phyloP scores from a whole-genome alignment of 1,140 invertebrate genomes.

The Protaetia brevitarsis region DNA sequence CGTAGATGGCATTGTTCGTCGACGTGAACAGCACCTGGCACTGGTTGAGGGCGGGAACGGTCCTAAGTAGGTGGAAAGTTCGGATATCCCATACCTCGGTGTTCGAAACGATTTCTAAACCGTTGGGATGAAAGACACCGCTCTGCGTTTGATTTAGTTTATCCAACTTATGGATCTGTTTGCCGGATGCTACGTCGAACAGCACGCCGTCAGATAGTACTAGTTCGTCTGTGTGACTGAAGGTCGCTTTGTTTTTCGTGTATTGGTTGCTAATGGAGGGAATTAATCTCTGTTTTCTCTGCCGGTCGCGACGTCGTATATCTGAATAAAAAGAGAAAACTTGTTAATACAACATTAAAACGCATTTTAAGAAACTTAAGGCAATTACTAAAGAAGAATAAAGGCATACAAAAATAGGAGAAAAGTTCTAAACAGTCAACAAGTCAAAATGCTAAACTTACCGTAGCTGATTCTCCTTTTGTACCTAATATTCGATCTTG shows the following conservation, averaged over 20 bases:
- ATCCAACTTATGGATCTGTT: slow-evolving; percentile 95
- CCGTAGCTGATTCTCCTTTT: slow-evolving; percentile 69
- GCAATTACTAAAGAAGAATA: too few species aligned
- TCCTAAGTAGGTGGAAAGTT: slow-evolving; percentile 90
- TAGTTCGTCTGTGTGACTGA: slow-evolving; percentile 90
- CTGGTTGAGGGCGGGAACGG: slow-evolving; percentile 88
- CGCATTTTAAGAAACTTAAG: slow-evolving; percentile 26
- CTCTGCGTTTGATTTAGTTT: slow-evolving; percentile 93
- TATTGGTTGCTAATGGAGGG: slow-evolving; percentile 86
- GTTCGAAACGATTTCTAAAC: slow-evolving; percentile 84
- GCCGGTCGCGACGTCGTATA: slow-evolving; percentile 88
- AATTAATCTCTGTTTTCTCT: slow-evolving; percentile 64
- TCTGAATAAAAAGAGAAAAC: too few species aligned
- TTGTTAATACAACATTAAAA: slow-evolving; percentile 30
- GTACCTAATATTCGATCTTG: slow-evolving; percentile 86
- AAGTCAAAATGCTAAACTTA: slow-evolving; percentile 51
- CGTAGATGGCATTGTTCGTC: slow-evolving; percentile 63
- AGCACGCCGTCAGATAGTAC: slow-evolving; percentile 94
- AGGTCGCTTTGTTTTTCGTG: slow-evolving; percentile 89
- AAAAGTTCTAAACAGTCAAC: too few species aligned
- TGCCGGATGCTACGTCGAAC: slow-evolving; percentile 87
- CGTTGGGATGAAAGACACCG: slow-evolving; percentile 97
- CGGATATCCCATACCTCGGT: slow-evolving; percentile 94
- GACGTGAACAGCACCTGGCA: slow-evolving; percentile 74
- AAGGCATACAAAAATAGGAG: too few species aligned